phyloP scores from a whole-genome alignment of 2,797 vertebrate species.

The Pangasius larnaudii region DNA sequence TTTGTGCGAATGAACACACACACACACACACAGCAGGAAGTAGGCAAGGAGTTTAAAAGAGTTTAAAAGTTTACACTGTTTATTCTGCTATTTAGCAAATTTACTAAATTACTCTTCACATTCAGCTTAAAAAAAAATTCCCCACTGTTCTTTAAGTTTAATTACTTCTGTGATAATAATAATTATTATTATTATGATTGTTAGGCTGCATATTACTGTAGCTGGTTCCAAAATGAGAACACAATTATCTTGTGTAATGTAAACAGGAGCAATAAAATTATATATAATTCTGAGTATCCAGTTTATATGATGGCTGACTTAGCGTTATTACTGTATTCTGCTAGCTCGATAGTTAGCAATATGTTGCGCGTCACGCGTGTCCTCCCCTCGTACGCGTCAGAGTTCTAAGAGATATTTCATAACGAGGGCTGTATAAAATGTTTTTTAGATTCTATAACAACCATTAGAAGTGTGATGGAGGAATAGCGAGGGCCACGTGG shows the following conservation, averaged over 20 bases:
- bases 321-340: background rate
- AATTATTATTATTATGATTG: too few relatives aligned
- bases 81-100: background rate
- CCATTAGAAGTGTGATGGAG: background rate
- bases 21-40: background rate
- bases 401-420: background rate
- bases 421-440: background rate
- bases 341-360: background rate
- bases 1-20: background rate
- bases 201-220: background rate
- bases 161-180: background rate
- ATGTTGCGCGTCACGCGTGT: background rate
- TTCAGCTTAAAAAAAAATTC: background rate
- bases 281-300: background rate
- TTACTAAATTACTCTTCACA: background rate
- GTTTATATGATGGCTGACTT: background rate
- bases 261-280: background rate
- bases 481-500: background rate
- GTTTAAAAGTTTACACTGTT: background rate
- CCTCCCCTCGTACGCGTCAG: background rate
- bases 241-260: background rate
- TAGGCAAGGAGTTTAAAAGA: background rate
- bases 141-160: background rate
- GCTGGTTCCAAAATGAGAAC: background rate
- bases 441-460: too few relatives aligned